Evolutionary conservation across 2,113 vertebrate species (phyloP), one percentile per base, ranked within the genome.

Genomic region (Peromyscus maniculatus): DNA sequence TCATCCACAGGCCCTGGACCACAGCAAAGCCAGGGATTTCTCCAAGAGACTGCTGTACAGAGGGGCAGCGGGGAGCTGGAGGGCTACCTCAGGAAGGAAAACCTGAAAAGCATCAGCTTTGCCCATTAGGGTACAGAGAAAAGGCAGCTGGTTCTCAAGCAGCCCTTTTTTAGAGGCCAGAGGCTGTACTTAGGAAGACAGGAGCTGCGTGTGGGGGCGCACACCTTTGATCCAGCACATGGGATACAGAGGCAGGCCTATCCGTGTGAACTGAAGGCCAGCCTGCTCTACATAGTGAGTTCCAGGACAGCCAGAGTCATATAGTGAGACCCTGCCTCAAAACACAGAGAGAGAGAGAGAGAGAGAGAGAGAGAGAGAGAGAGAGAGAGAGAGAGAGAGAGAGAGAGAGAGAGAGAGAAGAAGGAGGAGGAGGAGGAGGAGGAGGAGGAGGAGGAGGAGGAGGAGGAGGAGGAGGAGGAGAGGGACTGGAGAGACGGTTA

Each of bases 21-120:
- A 31, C 83, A 84, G 49, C 0, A 28, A 89, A 94, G 57, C 52
- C 89, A 52, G 75, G 62, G 39, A n/a, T 89, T 77, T 64, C 52
- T 94, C 69, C 49, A 0, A 8, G 6, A 31, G 33, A 89, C 71
- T 62, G 52, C 59, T 71, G 69, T 0, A 28, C 36, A 3, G 55
- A 87, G 22, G 43, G 26, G 67, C 3, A 88, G 55, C 19, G 43
- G 33, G 77, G 59, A 21, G 59, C 84, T 80, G 22, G 13, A 0
- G n/a, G 87, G 91, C 43, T 24, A 52, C 19, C 71, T 90, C 84
- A 78, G 92, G 78, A 75, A 91, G 49, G 55, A n/a, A n/a, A n/a
- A n/a, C n/a, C 55, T 79, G 26, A 46, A 80, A 83, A 79, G 13
- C 3, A 2, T 69, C 67, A 39, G 57, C 28, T 92, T 64, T 91